Percentiles rank a stretch among this genome's conserved stretches.
Conservation (phyloP, 2,113 vertebrate genomes). For the Salvelinus namaycush region DNA sequence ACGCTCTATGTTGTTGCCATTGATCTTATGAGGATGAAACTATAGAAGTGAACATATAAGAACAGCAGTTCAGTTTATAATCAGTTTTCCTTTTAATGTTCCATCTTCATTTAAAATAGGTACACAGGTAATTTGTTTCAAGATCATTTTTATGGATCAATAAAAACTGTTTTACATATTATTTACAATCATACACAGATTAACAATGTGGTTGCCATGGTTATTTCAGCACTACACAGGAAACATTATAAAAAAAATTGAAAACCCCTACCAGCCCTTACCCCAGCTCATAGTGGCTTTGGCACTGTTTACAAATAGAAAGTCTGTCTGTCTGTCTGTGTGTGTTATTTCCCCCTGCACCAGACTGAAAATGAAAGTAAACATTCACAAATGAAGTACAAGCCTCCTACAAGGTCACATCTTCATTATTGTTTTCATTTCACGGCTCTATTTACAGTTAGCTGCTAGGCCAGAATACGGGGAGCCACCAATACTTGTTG, state of each 20-base stretch:
- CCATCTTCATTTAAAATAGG: constrained; percentile 25
- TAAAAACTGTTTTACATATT: constrained; percentile 28
- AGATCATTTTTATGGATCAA: constrained; percentile 3
- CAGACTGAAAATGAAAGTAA: too few species aligned
- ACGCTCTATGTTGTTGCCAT: too few species aligned
- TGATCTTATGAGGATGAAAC: too few species aligned
- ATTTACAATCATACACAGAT: constrained; percentile 31
- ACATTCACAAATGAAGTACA: background rate
- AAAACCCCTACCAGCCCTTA: constrained; percentile 17
- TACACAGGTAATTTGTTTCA: constrained; percentile 13
- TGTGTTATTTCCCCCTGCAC: too few species aligned
- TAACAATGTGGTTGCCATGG: background rate
- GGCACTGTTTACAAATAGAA: background rate
- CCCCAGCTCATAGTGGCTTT: background rate
- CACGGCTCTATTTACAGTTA: background rate
- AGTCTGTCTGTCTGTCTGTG: background rate
- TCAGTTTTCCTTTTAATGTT: constrained; percentile 1
- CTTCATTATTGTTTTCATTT: background rate
- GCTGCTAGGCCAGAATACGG: background rate
- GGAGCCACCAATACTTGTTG: too few species aligned
- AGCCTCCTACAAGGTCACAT: background rate
- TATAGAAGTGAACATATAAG: background rate
- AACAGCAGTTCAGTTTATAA: background rate
- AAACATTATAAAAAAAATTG: constrained; percentile 64
- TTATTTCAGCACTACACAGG: constrained; percentile 13